phyloP scores from a whole-genome alignment of 2,113 vertebrate genomes.

The Smithornis capensis region DNA sequence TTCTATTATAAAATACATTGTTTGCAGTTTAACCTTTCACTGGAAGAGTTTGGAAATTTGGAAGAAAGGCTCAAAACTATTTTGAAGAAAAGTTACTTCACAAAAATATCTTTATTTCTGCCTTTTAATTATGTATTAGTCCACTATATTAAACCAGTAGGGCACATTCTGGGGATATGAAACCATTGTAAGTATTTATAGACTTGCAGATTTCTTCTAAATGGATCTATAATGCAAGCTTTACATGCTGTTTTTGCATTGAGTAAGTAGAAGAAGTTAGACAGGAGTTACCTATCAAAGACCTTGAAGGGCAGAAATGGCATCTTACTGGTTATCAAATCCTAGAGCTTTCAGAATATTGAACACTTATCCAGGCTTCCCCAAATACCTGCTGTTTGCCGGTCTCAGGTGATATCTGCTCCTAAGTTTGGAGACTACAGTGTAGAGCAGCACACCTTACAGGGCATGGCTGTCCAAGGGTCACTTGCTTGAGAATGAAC shows the following conservation, averaged over 20 bases:
- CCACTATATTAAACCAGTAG: not conserved
- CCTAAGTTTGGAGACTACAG: not conserved
- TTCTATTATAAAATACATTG: not conserved
- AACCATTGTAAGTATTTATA: not conserved
- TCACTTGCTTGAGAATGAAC: not conserved
- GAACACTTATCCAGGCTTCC: not conserved
- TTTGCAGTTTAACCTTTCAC: not conserved
- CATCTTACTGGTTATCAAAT: not conserved
- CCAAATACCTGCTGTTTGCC: not conserved
- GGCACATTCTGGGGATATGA: not conserved
- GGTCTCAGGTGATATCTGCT: not conserved
- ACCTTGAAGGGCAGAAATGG: not conserved
- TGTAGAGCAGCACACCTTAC: not conserved
- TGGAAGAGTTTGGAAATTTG: not conserved
- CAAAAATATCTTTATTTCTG: not conserved
- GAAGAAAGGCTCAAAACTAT: not conserved
- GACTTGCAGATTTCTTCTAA: not conserved
- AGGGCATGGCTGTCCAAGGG: not conserved
- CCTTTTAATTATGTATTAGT: not conserved
- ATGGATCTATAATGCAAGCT: not conserved
- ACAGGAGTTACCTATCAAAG: not conserved
- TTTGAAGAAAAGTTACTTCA: not conserved
- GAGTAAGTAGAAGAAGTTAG: not conserved
- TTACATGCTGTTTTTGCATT: not conserved
- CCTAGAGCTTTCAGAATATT: not conserved